Evolutionary conservation across 2,113 vertebrate genomes (phyloP).

Genomic region (Nyctereutes procyonoides): DNA sequence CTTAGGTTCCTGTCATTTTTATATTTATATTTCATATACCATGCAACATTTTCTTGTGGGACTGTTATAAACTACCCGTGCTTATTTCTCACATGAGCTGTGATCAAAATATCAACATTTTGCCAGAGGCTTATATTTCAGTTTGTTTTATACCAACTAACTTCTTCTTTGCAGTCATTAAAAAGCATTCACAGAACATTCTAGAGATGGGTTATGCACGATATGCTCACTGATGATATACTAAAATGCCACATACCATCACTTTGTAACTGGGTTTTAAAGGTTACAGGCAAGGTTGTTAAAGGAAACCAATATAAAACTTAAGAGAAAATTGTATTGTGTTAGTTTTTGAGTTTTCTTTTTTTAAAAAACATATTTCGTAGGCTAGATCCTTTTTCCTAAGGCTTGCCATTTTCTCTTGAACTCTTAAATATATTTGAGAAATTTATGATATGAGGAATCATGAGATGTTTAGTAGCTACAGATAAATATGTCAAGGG

Average conservation of each 20-base stretch:
- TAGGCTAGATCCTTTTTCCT: background rate
- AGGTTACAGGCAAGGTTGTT: slow-evolving; percentile 34
- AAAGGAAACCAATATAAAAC: slow-evolving; percentile 21
- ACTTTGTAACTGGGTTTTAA: background rate
- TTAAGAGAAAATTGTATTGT: background rate
- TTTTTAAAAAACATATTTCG: background rate
- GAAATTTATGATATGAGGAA: slow-evolving; percentile 48
- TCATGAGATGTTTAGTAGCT: slow-evolving; percentile 30
- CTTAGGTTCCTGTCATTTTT: slow-evolving; percentile 36
- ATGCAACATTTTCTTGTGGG: background rate
- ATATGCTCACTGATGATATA: background rate
- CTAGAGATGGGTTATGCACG: background rate
- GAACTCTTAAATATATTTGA: slow-evolving; percentile 26
- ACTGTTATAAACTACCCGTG: background rate
- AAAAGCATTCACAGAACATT: slow-evolving; percentile 26
- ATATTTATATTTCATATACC: background rate
- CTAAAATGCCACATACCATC: slow-evolving; percentile 5
- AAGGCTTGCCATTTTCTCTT: slow-evolving; percentile 44
- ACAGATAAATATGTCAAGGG: background rate
- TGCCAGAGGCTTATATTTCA: slow-evolving; percentile 55
- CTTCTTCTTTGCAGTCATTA: background rate
- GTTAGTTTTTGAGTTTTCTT: background rate
- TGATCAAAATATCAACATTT: slow-evolving; percentile 62
- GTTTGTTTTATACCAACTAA: slow-evolving; percentile 34
- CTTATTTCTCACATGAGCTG: slow-evolving; percentile 14